Evolutionary conservation across 2,888 invertebrate species (phyloP).

Genomic region (Bombyx huttoni): DNA sequence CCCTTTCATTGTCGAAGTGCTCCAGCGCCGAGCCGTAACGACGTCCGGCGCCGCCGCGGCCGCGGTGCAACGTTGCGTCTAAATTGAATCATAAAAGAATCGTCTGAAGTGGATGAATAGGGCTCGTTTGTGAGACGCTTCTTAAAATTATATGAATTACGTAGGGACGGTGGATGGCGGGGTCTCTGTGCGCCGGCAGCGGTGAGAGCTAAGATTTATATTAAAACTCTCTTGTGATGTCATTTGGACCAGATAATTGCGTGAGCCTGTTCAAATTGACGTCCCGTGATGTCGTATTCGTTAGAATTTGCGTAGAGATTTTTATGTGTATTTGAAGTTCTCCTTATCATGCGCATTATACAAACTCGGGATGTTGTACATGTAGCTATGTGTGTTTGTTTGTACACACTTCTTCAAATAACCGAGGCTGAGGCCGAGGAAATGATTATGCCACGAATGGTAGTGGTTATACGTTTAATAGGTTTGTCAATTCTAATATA

Average conservation of each 20-base stretch:
- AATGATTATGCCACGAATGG: no score
- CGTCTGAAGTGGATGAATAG: conserved; percentile 24
- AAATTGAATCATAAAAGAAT: conserved; percentile 22
- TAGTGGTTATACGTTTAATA: no score
- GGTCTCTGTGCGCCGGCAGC: conserved; percentile 7
- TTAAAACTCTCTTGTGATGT: conserved; percentile 26
- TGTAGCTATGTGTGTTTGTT: no score
- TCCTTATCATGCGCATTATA: no score
- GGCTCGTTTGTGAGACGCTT: conserved; percentile 28
- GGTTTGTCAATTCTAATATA: no score
- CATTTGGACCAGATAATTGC: conserved; percentile 30
- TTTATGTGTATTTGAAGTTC: no score
- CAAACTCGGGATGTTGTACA: no score
- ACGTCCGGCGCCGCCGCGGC: conserved; percentile 27
- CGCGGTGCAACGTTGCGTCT: conserved; percentile 20
- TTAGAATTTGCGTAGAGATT: no score
- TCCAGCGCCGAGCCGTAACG: conserved; percentile 28
- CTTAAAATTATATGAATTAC: conserved; percentile 36
- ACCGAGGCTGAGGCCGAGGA: no score
- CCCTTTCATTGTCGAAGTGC: conserved; percentile 27
- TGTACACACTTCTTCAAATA: no score
- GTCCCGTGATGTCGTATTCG: no score
- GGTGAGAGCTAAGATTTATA: conserved; percentile 18
- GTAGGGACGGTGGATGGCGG: conserved; percentile 16
- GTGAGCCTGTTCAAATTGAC: conserved; percentile 16